Evolutionary conservation across 2,888 invertebrate genomes (phyloP), one percentile per base, ranked within the genome.

Genomic region (Zaprionus bogoriensis): DNA sequence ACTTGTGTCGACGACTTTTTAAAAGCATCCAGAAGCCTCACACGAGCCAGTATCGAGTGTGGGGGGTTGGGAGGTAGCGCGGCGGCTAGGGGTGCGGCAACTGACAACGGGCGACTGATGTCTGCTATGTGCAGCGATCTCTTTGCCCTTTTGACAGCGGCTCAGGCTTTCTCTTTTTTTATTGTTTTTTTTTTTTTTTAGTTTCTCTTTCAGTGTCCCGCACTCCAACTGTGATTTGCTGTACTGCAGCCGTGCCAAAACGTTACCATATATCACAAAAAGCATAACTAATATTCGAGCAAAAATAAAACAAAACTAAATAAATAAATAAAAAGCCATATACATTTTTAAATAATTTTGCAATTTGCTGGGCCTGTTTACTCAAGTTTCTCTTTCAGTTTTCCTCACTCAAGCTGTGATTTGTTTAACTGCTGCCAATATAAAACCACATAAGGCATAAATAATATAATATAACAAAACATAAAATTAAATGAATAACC

Each of bases 11-110:
- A 67, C 48, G 80, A 67, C 58, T 78, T 80, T 77, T 78, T 69
- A 76, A 76, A 77, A 67, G 74, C 60, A 45, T 60, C 38, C 52
- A 68, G 68, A 62, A 76, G 80, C 45, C 64, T 23, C 76, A 63
- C 58, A 50, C 62, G 58, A 32, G 38, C 7, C 39, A 25, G 6
- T n/a, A n/a, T n/a, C n/a, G 12, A 25, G 28, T 4, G 6, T n/a
- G 7, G 19, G 6, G 22, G 6, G 19, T 41, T 32, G 28, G 5
- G 14, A 12, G 12, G 14, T 2, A n/a, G 7, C 3, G 7, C 2
- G 3, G 22, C 4, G 10, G 28, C n/a, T 19, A 27, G 9, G 38
- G 28, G 50, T 7, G 28, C 12, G 19, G 4, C 1, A 9, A 7
- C 9, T 5, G 12, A 5, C 32, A 36, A n/a, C n/a, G 12, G 28